Conservation (phyloP, 2,888 invertebrate species). For the Agrochola macilenta region DNA sequence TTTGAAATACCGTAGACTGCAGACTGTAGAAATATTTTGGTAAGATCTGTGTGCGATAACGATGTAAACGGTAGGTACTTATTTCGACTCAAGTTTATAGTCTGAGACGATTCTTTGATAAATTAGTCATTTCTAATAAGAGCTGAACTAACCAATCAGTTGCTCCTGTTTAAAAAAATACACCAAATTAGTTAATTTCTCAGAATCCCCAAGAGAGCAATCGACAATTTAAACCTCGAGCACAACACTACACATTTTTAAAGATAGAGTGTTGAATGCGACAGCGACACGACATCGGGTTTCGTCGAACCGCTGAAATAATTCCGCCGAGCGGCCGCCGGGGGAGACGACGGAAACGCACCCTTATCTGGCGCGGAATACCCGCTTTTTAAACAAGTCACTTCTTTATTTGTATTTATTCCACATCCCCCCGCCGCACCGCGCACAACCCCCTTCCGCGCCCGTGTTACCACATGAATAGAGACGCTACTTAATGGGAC, state of each 20-base stretch:
- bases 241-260: slow-evolving; percentile 86
- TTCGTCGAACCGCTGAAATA: slow-evolving; percentile 89
- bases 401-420: slow-evolving; percentile 89
- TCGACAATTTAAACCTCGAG: slow-evolving; percentile 32
- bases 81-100: too few species aligned
- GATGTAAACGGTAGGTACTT: not conserved
- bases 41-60: not conserved
- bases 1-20: not conserved
- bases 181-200: not conserved
- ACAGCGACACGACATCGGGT: slow-evolving; percentile 87
- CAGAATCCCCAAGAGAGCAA: not conserved
- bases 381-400: slow-evolving; percentile 91
- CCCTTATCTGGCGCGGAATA: slow-evolving; percentile 89
- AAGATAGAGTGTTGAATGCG: slow-evolving; percentile 89
- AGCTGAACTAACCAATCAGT: not conserved
- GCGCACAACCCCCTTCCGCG: slow-evolving; percentile 74
- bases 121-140: not conserved
- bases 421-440: slow-evolving; percentile 71
- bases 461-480: slow-evolving; percentile 88
- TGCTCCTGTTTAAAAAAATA: not conserved
- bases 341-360: slow-evolving; percentile 88
- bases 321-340: slow-evolving; percentile 83
- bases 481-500: slow-evolving; percentile 89
- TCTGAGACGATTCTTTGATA: not conserved
- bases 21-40: too few species aligned